Base-by-base conservation (phyloP, 1,140 invertebrate genomes). In the Saccostrea glomerata region DNA sequence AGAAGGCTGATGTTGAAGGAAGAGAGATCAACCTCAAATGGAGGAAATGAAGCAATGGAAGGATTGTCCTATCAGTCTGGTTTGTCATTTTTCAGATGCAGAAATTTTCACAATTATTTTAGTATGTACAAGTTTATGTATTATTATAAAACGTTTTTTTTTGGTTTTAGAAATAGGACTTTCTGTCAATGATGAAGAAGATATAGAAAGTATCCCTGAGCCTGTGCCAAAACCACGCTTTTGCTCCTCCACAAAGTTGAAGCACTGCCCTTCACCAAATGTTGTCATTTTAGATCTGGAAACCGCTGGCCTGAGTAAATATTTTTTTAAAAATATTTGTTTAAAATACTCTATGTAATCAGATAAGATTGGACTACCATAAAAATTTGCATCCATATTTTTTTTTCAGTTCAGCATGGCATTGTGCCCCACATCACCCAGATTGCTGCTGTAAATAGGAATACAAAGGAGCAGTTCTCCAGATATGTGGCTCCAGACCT, bases 51-150 rank as follows among this genome's bases (percentile, higher is more conserved):
- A 47, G 87, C 87, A 13, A 47, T 82, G 20, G 89, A 88, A 36
- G 89, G 87, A 17, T 66, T 66, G 13, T 86, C 84, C 47, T 90
- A 90, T 87, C 70, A 90, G 30, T 86, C 89, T 23, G 89, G 89
- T 90, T 30, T 55, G n/a, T 85, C 13, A 23, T 25, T 73, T 7
- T n/a, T 25, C 23, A 47, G 20, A 20, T 55, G 63, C 23, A 23
- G 54, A 85, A 47, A n/a, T n/a, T n/a, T 54, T 40, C 6, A 83
- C 40, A 83, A 47, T 56, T 4, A 56, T 83, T n/a, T 30, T 9
- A 47, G 82, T 83, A 20, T 83, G 82, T 20, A 54, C 54, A n/a
- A 15, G 15, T 83, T 7, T 17, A 0, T 83, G 4, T 83, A 66
- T 40, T 12, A 23, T 20, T 30, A 77, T 85, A 0, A 25, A 25